A percentile compares a stretch with the other conserved stretches of the same genome.
These are phyloP conservation scores for Andrena trimmerana DNA, from an alignment of 2,888 invertebrate species.

Conservation along the genomic window DNA sequence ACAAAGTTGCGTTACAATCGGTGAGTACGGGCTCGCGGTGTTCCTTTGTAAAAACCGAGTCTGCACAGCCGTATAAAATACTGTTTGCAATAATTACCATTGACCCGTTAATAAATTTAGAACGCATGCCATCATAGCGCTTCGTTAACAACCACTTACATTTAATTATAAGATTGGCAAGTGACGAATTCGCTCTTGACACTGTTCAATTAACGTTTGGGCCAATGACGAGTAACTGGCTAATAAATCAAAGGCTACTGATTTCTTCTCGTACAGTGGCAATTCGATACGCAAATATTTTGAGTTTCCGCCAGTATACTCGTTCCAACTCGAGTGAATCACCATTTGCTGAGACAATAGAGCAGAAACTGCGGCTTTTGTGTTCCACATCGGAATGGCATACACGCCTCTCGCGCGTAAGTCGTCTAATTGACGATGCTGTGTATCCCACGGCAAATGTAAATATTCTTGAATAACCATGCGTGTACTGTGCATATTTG, in stretches of 20 bases:
- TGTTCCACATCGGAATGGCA: conserved; percentile 30
- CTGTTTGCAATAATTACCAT: too few species aligned
- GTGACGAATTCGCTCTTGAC: not conserved
- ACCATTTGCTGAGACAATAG: not conserved
- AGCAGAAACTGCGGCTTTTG: not conserved
- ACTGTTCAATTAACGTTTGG: not conserved
- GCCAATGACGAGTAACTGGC: not conserved
- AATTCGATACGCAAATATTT: not conserved
- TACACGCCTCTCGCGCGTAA: conserved; percentile 32
- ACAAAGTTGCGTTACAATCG: too few species aligned
- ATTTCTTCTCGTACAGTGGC: not conserved
- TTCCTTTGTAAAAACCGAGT: too few species aligned
- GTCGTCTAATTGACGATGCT: conserved; percentile 30
- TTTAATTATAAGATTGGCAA: not conserved
- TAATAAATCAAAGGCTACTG: not conserved
- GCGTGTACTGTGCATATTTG: conserved; percentile 2
- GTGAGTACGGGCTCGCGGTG: too few species aligned
- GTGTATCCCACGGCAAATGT: conserved; percentile 18
- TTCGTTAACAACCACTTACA: not conserved
- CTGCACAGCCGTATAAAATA: too few species aligned
- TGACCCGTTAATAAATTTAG: too few species aligned
- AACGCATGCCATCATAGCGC: not conserved
- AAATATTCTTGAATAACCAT: conserved; percentile 45
- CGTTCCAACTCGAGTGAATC: not conserved
- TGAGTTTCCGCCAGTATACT: not conserved